phyloP scores from a whole-genome alignment of 2,797 vertebrate species.

The Odontamblyopus lacepedii region DNA sequence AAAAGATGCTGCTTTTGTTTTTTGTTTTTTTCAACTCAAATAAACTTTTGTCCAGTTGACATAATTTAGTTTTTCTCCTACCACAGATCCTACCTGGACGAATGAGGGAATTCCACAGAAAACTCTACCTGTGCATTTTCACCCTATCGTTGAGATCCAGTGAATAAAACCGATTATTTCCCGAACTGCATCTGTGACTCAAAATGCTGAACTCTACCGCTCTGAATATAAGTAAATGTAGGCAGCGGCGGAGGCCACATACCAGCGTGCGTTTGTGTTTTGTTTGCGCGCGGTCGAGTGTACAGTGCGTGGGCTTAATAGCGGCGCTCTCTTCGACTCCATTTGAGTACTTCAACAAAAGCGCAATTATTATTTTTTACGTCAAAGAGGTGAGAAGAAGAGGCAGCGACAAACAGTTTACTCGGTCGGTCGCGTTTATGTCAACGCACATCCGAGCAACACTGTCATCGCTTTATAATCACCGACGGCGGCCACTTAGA shows the following conservation, averaged over 20 bases:
- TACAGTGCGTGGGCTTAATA: conserved; percentile 39
- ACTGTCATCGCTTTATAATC: conserved; percentile 9
- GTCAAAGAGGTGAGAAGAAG: conserved; percentile 23
- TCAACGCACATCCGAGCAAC: conserved; percentile 11
- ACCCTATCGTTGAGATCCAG: too few species aligned
- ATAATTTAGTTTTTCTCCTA: too few species aligned
- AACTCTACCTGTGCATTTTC: too few species aligned
- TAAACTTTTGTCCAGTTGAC: too few species aligned
- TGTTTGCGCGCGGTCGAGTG: conserved; percentile 25
- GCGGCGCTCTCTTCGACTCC: conserved; percentile 28
- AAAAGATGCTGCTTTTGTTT: too few species aligned
- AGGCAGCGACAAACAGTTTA: background rate
- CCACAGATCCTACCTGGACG: too few species aligned
- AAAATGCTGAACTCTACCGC: conserved; percentile 19
- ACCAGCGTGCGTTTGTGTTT: conserved; percentile 17
- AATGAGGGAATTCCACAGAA: too few species aligned
- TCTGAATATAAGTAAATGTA: conserved; percentile 1
- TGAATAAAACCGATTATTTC: background rate
- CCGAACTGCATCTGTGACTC: conserved; percentile 30
- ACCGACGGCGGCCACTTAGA: conserved; percentile 8
- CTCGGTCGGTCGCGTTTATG: background rate
- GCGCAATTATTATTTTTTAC: conserved; percentile 22
- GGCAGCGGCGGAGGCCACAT: conserved; percentile 9
- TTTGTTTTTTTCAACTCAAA: too few species aligned
- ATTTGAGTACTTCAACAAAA: conserved; percentile 33